Base-by-base conservation (phyloP, 2,888 invertebrate species). In the Seira sanloemensis region DNA sequence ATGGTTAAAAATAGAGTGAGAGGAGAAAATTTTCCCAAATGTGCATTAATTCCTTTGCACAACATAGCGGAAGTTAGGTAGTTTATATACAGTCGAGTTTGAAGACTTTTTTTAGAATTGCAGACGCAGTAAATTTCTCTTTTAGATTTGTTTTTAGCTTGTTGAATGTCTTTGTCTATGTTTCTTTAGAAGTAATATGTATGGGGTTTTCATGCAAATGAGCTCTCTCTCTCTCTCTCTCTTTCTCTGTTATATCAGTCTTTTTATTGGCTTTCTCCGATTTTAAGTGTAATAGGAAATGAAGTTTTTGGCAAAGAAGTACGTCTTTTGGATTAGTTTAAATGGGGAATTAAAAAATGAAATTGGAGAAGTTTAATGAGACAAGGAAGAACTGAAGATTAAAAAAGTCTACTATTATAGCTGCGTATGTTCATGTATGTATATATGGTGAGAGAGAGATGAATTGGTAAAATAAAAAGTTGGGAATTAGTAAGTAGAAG, bases 331-430 rank as follows among this genome's bases (percentile, higher is more conserved):
- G 73, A 16, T 74, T 58, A 54, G 1, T 69, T 25, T 50, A 50
- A 50, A 50, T 50, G 12, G 50, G 50, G 50, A 50, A 12, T 50
- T 50, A 7, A n/a, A n/a, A n/a, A n/a, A n/a, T n/a, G n/a, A n/a
- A n/a, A n/a, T n/a, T n/a, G n/a, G 58, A 54, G 9, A 18, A 25
- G 58, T 25, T 54, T 12, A 69, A 54, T 58, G 69, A 58, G 46
- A 77, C 58, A 21, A 62, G 58, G 58, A 18, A 26, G n/a, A n/a
- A n/a, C n/a, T n/a, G n/a, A 65, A 46, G 66, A 75, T 75, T 75
- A 75, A 75, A 75, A 25, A 37, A 27, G 73, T 26, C 23, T 12
- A 2, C 37, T 37, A 2, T 16, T 37, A 37, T 37, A 12, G 5
- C 37, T 37, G 5, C 37, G 37, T 12, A 37, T 37, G 12, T 37